These are phyloP conservation scores for Leptosomus discolor DNA, from an alignment of 2,113 vertebrate genomes.

Conservation along the genomic window DNA sequence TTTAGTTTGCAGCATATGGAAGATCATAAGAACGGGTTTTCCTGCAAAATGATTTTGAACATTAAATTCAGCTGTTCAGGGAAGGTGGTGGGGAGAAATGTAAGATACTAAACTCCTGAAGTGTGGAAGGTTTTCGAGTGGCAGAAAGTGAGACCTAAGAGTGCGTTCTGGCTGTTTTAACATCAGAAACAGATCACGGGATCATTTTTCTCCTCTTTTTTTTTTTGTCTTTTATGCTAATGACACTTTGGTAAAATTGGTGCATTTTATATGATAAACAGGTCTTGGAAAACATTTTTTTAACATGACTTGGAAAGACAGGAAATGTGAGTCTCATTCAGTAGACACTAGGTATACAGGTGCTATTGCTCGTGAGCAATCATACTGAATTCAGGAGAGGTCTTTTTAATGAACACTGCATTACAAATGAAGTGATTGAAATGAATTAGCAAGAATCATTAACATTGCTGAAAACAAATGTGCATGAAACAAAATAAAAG, in stretches of 20 bases:
- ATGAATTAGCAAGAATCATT: background rate
- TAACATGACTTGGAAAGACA: background rate
- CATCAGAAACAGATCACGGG: background rate
- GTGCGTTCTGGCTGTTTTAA: background rate
- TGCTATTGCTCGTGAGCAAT: background rate
- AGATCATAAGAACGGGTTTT: background rate
- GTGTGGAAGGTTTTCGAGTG: background rate
- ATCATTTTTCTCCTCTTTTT: background rate
- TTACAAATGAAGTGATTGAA: background rate
- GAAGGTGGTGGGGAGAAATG: background rate
- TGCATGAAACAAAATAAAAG: background rate
- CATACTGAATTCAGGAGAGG: background rate
- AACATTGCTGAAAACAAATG: background rate
- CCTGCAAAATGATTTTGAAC: background rate
- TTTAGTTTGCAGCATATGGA: constrained; percentile 39
- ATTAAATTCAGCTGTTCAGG: constrained; percentile 18
- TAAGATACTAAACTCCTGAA: background rate
- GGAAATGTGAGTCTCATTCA: background rate
- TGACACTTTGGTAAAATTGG: background rate
- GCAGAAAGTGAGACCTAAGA: background rate
- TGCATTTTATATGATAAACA: background rate
- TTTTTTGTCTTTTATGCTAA: background rate
- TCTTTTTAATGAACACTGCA: background rate
- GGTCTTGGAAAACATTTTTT: rapidly evolving
- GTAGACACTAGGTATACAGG: background rate